Conservation (phyloP, 1,140 invertebrate genomes). For the Drosophila nikananu region DNA sequence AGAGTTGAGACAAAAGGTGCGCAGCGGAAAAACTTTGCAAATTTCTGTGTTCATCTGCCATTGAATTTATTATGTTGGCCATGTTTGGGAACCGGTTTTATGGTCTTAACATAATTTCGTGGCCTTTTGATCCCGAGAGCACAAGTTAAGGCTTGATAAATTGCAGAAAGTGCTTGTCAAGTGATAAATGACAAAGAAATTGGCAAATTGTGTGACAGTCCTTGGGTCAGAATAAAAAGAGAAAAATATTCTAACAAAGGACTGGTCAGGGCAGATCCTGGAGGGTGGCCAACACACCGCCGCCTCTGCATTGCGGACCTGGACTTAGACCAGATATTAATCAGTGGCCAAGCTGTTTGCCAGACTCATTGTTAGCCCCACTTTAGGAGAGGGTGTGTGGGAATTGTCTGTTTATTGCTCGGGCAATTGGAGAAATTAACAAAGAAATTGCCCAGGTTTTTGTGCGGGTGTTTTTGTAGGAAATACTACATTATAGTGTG, state of each 20-base stretch:
- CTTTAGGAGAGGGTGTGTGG: conserved; percentile 6
- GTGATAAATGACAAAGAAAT: conserved; percentile 80
- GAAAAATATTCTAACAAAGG: conserved; percentile 28
- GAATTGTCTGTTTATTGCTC: conserved; percentile 29
- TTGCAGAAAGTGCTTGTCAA: conserved; percentile 56
- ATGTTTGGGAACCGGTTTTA: conserved; percentile 14
- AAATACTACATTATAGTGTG: conserved; percentile 2
- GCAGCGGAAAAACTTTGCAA: conserved; percentile 21
- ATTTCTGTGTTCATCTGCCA: conserved; percentile 21
- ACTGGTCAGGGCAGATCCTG: conserved; percentile 3
- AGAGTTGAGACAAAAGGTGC: conserved; percentile 20
- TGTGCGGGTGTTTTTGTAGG: conserved; percentile 12
- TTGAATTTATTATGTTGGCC: conserved; percentile 31
- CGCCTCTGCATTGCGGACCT: conserved; percentile 31
- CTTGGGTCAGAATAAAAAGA: conserved; percentile 1
- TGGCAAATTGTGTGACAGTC: conserved; percentile 65
- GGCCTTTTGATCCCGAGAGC: conserved; percentile 62
- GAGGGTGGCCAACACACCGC: conserved; percentile 8
- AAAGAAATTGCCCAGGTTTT: conserved; percentile 34
- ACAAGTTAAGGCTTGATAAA: conserved; percentile 79
- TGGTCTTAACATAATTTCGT: conserved; percentile 53
- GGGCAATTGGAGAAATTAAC: conserved; percentile 55
- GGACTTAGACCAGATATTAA: conserved; percentile 43
- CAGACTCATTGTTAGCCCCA: conserved; percentile 11
- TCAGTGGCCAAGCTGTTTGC: conserved; percentile 26